A percentile compares a stretch with the other conserved stretches of the same genome.
phyloP scores from a whole-genome alignment of 2,113 vertebrate genomes.

The Pelecanoides urinatrix region DNA sequence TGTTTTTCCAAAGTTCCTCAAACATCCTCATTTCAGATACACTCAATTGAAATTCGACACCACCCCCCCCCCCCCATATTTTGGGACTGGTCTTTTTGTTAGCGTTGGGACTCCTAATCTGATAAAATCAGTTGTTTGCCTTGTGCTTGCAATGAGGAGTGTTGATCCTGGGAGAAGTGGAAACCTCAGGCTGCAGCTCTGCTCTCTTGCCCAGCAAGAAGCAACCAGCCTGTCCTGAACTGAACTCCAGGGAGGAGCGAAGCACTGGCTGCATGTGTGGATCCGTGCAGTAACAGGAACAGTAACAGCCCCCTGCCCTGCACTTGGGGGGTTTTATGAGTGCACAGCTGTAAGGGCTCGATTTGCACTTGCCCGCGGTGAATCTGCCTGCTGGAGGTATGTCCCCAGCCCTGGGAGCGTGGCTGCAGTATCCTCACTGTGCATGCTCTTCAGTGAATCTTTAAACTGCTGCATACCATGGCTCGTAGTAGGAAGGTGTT shows the following conservation, averaged over 20 bases:
- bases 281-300: neutral
- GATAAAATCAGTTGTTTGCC: neutral
- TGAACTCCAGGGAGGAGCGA: neutral
- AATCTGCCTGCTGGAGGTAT: neutral
- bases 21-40: neutral
- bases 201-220: neutral
- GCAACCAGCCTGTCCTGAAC: neutral
- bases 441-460: neutral
- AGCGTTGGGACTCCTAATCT: too few relatives aligned
- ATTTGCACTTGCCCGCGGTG: neutral
- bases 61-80: too few relatives aligned
- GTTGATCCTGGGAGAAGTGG: too few relatives aligned
- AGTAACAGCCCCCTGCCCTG: neutral
- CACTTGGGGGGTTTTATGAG: neutral
- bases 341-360: neutral
- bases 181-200: neutral
- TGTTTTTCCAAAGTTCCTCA: neutral
- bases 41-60: too few relatives aligned
- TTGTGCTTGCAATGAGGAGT: accelerated
- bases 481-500: neutral
- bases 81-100: neutral
- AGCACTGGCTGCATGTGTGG: neutral
- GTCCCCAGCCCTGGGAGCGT: neutral
- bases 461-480: neutral
- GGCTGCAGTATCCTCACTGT: neutral